A percentile compares a stretch with the other conserved stretches of the same genome.
These are phyloP conservation scores for Chrysomallon squamiferum DNA, from an alignment of 1,140 invertebrate species.

Conservation along the genomic window DNA sequence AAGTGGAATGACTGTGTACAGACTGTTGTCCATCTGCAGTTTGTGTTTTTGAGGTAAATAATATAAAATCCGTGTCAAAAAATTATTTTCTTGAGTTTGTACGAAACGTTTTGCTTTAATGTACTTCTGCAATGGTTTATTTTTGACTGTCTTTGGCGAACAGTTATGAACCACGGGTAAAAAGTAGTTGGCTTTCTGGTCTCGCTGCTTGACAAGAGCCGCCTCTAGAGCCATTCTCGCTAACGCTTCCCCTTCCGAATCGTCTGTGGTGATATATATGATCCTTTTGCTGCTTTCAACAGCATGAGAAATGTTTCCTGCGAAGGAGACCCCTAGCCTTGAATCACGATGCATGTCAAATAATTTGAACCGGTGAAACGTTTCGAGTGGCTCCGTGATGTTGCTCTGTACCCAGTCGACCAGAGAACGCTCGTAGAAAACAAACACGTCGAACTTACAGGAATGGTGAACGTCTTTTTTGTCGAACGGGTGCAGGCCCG, in stretches of 20 bases:
- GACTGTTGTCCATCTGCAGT: no score
- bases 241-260: conserved; percentile 19
- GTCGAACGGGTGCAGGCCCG: conserved; percentile 46
- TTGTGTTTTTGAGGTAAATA: background rate
- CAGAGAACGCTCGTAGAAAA: conserved; percentile 25
- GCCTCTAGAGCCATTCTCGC: conserved; percentile 32
- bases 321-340: conserved; percentile 31
- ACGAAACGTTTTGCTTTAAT: background rate
- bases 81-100: no score
- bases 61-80: background rate
- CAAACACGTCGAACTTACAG: conserved; percentile 30
- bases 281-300: conserved; percentile 35
- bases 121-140: background rate
- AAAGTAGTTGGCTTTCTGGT: conserved; percentile 31
- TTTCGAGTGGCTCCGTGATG: conserved; percentile 29
- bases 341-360: conserved; percentile 40
- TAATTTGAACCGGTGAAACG: conserved; percentile 23
- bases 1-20: no score
- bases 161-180: conserved; percentile 28
- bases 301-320: conserved; percentile 37
- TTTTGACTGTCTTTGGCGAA: background rate
- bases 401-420: conserved; percentile 37
- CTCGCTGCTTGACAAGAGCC: conserved; percentile 36
- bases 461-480: conserved; percentile 22
- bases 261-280: conserved; percentile 31